Base-by-base conservation (phyloP, 2,113 vertebrate genomes). In the Sinocyclocheilus grahami region DNA sequence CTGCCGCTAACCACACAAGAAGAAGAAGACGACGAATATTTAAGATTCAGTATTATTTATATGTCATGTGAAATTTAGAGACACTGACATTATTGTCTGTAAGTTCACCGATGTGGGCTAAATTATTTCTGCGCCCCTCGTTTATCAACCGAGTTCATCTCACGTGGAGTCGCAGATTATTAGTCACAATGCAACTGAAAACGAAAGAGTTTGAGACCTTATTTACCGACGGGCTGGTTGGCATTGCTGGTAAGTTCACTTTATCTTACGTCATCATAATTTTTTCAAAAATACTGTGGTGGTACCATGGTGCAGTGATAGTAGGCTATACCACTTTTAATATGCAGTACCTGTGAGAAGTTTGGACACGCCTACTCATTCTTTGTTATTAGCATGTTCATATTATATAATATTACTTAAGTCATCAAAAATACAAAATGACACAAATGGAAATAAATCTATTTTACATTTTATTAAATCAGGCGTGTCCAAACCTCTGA, bases 161-260 rank as follows among this genome's bases (percentile, higher is more conserved):
- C 5, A 88, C 10, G 83, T 89, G 90, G 90, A 95, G 69, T 78
- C 75, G 2, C 83, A 85, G 94, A 89, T 90, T 81, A 89, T 82
- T 95, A 0, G 92, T 89, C 87, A 93, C 95, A 1, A 98, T 99
- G 98, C 95, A 94, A 92, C 87, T 98, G 80, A 96, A 97, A 89
- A 95, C 95, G 9, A 94, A 95, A 0, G 96, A 98, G 86, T 98
- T 99, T 86, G 93, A 96, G 92, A 95, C 94, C 12, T 94, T 99
- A 72, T 97, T 98, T 94, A 97, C 95, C 0, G 96, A 97, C n/a
- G 97, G 98, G 14, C 91, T 99, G 51, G 97, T 95, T 58, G 94
- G 90, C 20, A 89, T 98, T 46, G 95, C 97, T 91, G 97, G 98
- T 97, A 93, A 93, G 88, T 0, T 71, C 24, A 37, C 27, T 53